Evolutionary conservation across 2,888 invertebrate species (phyloP), one percentile per base, ranked within the genome.

Genomic region (Pandemis corylana): DNA sequence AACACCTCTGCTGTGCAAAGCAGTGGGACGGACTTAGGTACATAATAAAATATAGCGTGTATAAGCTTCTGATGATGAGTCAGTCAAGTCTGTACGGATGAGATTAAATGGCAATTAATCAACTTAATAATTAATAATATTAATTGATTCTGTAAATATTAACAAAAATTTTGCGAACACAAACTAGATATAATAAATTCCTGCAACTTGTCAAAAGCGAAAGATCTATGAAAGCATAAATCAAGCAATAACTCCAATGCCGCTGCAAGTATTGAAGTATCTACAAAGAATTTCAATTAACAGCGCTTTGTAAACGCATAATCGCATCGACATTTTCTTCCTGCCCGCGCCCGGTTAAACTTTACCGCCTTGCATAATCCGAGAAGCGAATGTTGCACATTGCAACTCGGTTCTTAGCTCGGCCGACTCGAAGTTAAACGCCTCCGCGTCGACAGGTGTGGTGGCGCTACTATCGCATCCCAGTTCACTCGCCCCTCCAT

Each of bases 371-470:
- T 84, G 80, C 82, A 75, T 83, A 84, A 83, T 80, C 79, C 79
- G 77, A 82, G 80, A 85, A 81, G 80, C 77, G 78, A 82, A 80
- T 84, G 81, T 80, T 83, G 78, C 36, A 78, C 82, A 79, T 79
- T 82, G 82, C 79, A 79, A 77, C 76, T 79, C 81, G 81, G 82
- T 83, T 83, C 82, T 80, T 80, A 80, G 78, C 81, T 77, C 79
- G 61, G 59, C 65, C 67, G 62, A 41, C 53, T 75, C 49, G 72
- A 36, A 74, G 75, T 78, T 77, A 68, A 72, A 68, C 71, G 66
- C 75, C 72, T 73, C 71, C 75, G 77, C 78, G 78, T 77, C 83
- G 85, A 88, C 90, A 90, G 91, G 90, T 91, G 91, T 85, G 82
- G 86, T 80, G 84, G 88, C 88, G 87, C 84, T 84, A 83, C 84